These are phyloP conservation scores for Oxystoma pomonae DNA, from an alignment of 2,888 invertebrate genomes.

Conservation along the genomic window DNA sequence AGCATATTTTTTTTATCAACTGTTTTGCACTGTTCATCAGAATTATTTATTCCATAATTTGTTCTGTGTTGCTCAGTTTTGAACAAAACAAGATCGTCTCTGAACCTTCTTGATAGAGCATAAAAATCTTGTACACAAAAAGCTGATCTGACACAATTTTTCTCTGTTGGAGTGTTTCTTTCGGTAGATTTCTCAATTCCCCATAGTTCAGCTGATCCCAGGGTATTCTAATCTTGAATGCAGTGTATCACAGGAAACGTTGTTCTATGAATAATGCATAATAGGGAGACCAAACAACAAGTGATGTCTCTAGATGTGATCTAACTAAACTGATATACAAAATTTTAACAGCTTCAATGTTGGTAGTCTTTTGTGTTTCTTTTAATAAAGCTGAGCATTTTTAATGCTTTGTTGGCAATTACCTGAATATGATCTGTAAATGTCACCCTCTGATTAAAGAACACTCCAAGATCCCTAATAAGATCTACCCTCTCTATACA, in stretches of 20 bases:
- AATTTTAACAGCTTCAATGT: too few species aligned
- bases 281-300: not conserved
- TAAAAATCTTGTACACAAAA: not conserved
- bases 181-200: not conserved
- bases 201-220: not conserved
- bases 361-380: too few species aligned
- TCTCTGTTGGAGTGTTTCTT: too few species aligned
- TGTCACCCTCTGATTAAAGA: not conserved
- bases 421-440: not conserved
- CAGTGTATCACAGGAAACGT: not conserved
- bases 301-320: not conserved
- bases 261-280: not conserved
- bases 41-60: not conserved
- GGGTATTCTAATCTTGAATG: not conserved
- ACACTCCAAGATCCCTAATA: not conserved
- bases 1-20: not conserved
- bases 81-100: not conserved
- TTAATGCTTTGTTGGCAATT: not conserved
- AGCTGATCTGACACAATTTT: not conserved
- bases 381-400: not conserved
- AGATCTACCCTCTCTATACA: not conserved
- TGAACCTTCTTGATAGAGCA: not conserved
- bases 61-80: not conserved
- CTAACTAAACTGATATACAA: too few species aligned
- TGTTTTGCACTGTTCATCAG: not conserved